These are phyloP conservation scores for Delphinapterus leucas DNA, from an alignment of 2,113 vertebrate species.

Conservation along the genomic window DNA sequence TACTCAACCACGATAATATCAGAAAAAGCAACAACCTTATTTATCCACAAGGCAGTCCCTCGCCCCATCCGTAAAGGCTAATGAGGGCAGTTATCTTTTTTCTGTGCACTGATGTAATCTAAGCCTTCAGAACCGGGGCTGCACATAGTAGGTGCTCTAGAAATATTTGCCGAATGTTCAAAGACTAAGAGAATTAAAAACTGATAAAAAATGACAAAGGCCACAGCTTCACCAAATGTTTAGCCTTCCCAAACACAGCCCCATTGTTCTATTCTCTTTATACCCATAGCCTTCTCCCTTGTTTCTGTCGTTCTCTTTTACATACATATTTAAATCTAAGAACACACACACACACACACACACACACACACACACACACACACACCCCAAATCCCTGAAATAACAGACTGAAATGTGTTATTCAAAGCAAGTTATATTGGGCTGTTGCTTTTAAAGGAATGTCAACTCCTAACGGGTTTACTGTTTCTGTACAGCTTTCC, in stretches of 20 bases:
- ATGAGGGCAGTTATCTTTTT: background rate
- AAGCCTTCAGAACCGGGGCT: background rate
- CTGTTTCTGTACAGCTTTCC: slow-evolving; percentile 44
- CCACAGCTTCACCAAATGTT: background rate
- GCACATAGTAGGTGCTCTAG: background rate
- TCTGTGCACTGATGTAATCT: background rate
- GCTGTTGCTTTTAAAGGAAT: background rate
- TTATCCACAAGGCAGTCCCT: background rate
- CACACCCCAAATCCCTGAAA: background rate
- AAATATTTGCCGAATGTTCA: background rate
- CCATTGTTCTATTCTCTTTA: slow-evolving; percentile 53
- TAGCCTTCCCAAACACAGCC: background rate
- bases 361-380: no score
- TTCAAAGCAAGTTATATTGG: background rate
- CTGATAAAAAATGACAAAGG: background rate
- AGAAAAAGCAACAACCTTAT: background rate
- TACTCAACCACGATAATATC: background rate
- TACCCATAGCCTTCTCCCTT: background rate
- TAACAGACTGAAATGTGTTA: background rate
- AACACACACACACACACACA: no score
- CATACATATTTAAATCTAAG: background rate
- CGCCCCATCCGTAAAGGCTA: background rate
- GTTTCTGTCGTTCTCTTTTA: background rate
- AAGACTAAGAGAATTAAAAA: background rate
- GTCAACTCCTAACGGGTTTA: background rate